Evolutionary conservation across 2,797 vertebrate species (phyloP).

Genomic region (Echiichthys vipera): DNA sequence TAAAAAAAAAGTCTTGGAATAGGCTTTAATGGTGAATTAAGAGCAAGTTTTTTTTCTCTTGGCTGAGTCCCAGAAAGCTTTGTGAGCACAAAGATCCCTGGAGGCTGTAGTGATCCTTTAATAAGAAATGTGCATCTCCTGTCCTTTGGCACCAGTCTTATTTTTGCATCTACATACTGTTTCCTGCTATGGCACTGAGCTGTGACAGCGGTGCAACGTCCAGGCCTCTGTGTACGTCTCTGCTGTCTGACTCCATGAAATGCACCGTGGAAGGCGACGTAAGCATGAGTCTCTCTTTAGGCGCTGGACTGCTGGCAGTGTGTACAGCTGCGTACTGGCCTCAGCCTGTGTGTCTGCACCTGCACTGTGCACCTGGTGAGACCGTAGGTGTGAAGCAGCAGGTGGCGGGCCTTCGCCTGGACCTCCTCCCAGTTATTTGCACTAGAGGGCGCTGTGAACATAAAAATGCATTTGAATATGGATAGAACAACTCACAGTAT

Average conservation of each 20-base stretch:
- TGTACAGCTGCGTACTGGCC: conserved; percentile 83
- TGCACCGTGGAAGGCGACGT: conserved; percentile 12
- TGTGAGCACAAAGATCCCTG: conserved; percentile 28
- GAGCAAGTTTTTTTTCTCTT: conserved; percentile 38
- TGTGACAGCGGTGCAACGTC: neutral
- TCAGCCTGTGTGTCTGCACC: conserved; percentile 91
- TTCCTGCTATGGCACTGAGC: conserved; percentile 28
- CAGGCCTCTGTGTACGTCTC: neutral
- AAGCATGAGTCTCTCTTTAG: conserved; percentile 68
- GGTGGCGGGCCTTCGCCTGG: conserved; percentile 90
- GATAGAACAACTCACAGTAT: neutral
- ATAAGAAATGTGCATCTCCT: conserved; percentile 49
- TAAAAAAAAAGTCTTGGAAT: conserved; percentile 37
- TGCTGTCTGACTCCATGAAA: conserved; percentile 11
- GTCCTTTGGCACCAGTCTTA: conserved; percentile 60
- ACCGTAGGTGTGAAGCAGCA: conserved; percentile 91
- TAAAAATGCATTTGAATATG: conserved; percentile 21
- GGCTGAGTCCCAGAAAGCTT: conserved; percentile 34
- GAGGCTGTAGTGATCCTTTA: conserved; percentile 27
- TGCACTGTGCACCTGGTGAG: conserved; percentile 93
- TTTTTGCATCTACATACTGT: conserved; percentile 8
- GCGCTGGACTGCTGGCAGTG: conserved; percentile 87
- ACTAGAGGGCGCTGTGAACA: conserved; percentile 88
- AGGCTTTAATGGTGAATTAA: conserved; percentile 79
- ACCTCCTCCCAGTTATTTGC: conserved; percentile 93